Base-by-base conservation (phyloP, 2,797 vertebrate species). In the Clangula hyemalis region DNA sequence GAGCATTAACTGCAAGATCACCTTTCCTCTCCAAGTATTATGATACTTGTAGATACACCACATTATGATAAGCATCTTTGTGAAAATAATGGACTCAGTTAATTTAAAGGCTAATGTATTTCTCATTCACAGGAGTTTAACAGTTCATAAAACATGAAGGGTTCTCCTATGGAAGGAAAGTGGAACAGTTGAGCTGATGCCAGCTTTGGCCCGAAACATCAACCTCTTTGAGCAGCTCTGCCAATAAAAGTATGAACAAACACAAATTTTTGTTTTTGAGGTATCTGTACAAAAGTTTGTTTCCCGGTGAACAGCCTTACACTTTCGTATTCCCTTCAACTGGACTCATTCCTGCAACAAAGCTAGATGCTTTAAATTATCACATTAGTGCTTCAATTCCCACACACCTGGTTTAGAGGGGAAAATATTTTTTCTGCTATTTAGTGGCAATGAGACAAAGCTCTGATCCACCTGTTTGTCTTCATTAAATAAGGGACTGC, bases 401-500 rank as follows among this genome's bases (percentile, higher is more conserved):
- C 56, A 77, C 36, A 36, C 43, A 77, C 38, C 45, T 85, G 21
- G 36, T 87, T 72, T 64, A 81, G 64, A 69, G n/a, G 61, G 24
- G 85, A 92, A 91, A 94, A 45, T 30, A 43, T 79, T 92, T 75
- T 81, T 25, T 51, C 11, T 71, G 15, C 90, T 78, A 90, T 89
- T 87, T 88, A 82, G 51, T 58, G 38, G 28, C 41, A 92, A 66
- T 56, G 43, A 95, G 39, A 90, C 64, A 92, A 93, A 87, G 20
- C 47, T 80, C 54, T 94, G 65, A 49, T 93, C 47, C 14, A 80
- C 53, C 34, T 83, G 24, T 93, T 84, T 93, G 54, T 90, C 86
- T 92, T 82, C 64, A 90, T 92, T 93, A 75, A 93, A 83, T 79
- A 74, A 94, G 18, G 39, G 68, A 66, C n/a, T 70, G 36, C 65